These are phyloP conservation scores for Lycaon pictus DNA, from an alignment of 2,113 vertebrate species.

Conservation along the genomic window DNA sequence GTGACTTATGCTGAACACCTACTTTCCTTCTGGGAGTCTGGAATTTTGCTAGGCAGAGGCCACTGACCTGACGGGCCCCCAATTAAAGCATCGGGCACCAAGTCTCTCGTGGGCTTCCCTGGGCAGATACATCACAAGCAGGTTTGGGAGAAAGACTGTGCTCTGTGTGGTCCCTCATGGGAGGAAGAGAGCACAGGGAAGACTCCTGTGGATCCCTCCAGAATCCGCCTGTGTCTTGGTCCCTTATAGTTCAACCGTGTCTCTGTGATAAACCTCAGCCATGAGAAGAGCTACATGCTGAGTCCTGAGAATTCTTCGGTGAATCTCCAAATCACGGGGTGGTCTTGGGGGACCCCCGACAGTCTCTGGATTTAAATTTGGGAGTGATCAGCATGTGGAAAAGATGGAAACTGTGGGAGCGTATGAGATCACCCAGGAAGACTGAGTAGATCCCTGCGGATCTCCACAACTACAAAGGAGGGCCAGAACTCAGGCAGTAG, in stretches of 20 bases:
- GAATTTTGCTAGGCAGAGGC: background rate
- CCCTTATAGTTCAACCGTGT: background rate
- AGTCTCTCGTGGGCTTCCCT: background rate
- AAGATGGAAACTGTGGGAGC: background rate
- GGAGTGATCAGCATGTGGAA: background rate
- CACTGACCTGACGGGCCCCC: background rate
- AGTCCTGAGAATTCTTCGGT: background rate
- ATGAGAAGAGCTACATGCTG: background rate
- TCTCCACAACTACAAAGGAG: background rate
- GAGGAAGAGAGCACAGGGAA: background rate
- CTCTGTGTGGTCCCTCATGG: background rate
- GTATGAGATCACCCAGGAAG: background rate
- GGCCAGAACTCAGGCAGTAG: background rate
- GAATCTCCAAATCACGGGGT: background rate
- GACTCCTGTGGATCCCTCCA: background rate
- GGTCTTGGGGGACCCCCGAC: background rate
- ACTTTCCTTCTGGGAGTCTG: background rate
- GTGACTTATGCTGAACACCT: background rate
- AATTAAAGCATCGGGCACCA: background rate
- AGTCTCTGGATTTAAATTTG: conserved; percentile 34
- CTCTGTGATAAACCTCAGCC: background rate
- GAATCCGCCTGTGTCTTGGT: background rate
- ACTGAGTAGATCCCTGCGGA: background rate
- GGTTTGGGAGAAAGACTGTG: background rate
- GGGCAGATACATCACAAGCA: background rate